Conservation (phyloP, 1,140 invertebrate genomes). For the Drosophila funebris region DNA sequence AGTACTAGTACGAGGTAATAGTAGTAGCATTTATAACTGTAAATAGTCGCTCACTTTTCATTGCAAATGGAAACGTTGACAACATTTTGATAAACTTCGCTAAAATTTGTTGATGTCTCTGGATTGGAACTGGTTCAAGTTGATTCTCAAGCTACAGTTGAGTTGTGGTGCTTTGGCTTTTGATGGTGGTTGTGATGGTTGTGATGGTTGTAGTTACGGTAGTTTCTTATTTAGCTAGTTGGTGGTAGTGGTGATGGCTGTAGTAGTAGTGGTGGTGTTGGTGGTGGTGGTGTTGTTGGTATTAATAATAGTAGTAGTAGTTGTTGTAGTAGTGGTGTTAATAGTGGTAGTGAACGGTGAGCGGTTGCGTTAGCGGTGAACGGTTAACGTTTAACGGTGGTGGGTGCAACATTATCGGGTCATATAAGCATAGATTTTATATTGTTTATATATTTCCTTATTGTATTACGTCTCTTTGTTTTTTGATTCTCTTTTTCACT, state of each 20-base stretch:
- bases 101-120: constrained; percentile 20
- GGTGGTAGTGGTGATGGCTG: constrained; percentile 9
- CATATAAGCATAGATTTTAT: constrained; percentile 3
- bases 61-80: constrained; percentile 45
- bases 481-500: neutral
- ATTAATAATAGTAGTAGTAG: constrained; percentile 23
- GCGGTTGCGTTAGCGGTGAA: constrained; percentile 60
- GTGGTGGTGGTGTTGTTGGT: constrained; percentile 30
- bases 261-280: constrained; percentile 31
- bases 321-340: constrained; percentile 13
- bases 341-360: neutral
- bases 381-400: constrained; percentile 21
- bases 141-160: constrained; percentile 18
- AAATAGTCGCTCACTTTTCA: constrained; percentile 67
- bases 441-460: neutral
- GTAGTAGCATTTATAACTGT: constrained; percentile 15
- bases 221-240: constrained; percentile 10
- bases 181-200: constrained; percentile 28
- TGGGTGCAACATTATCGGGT: constrained; percentile 43
- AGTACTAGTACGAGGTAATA: constrained; percentile 4
- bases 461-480: neutral
- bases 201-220: constrained; percentile 21
- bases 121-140: constrained; percentile 27
- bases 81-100: constrained; percentile 66
- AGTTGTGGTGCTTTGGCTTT: constrained; percentile 22